Evolutionary conservation across 2,888 invertebrate species (phyloP).

Genomic region (Globia sparganii): DNA sequence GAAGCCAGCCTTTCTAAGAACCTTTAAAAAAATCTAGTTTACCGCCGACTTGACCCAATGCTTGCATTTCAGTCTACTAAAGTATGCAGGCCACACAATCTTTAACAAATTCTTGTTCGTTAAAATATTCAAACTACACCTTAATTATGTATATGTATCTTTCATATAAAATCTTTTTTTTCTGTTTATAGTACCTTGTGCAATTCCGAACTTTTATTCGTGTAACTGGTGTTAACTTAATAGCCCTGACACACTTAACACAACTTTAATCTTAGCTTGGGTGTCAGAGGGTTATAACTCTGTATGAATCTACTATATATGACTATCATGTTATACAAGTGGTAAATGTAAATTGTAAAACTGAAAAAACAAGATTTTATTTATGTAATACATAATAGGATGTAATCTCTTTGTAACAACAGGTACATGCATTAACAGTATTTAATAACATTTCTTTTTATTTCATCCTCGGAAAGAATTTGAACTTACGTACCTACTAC

Average conservation of each 20-base stretch:
- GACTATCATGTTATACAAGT: no score
- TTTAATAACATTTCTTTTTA: constrained; percentile 45
- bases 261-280: no score
- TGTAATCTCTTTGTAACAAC: constrained; percentile 7
- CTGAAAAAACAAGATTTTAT: no score
- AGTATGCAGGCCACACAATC: constrained; percentile 8
- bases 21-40: constrained; percentile 8
- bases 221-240: no score
- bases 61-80: neutral
- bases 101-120: neutral
- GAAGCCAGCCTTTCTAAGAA: neutral
- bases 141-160: neutral
- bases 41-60: constrained; percentile 4
- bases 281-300: no score
- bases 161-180: no score
- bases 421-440: constrained; percentile 13
- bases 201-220: no score
- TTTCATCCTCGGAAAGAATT: constrained; percentile 23
- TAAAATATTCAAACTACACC: neutral
- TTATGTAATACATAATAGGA: neutral
- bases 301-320: no score
- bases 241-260: no score
- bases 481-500: constrained; percentile 29
- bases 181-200: no score
- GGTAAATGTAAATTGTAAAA: no score